Percentiles rank a stretch among this genome's conserved stretches.
Evolutionary conservation across 2,888 invertebrate species (phyloP).

Genomic region (Ashinkailepas kermadecensis): DNA sequence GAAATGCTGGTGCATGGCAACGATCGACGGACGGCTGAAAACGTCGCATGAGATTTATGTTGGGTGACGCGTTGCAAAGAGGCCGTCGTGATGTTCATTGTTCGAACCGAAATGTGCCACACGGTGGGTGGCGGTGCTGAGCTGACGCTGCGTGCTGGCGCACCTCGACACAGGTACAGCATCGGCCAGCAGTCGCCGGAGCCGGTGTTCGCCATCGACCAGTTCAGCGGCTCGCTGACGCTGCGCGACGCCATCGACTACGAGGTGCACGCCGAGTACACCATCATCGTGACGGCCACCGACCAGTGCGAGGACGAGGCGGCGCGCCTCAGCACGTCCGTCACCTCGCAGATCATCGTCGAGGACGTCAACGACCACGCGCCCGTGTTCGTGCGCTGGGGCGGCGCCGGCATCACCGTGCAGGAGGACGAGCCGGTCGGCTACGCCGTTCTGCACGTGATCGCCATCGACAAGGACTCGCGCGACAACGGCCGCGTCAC

Average conservation of each 20-base stretch:
- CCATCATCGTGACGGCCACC: slow-evolving; percentile 65
- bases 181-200: slow-evolving; percentile 60
- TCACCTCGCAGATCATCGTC: slow-evolving; percentile 55
- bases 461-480: slow-evolving; percentile 77
- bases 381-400: slow-evolving; percentile 64
- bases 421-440: slow-evolving; percentile 57
- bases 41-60: too few relatives aligned
- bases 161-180: slow-evolving; percentile 52
- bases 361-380: slow-evolving; percentile 69
- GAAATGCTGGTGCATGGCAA: too few relatives aligned
- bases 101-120: too few relatives aligned
- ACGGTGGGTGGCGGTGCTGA: too few relatives aligned
- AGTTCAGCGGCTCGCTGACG: slow-evolving; percentile 72
- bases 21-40: too few relatives aligned
- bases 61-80: too few relatives aligned
- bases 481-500: slow-evolving; percentile 79
- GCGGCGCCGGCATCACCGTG: slow-evolving; percentile 50
- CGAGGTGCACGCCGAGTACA: slow-evolving; percentile 68
- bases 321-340: slow-evolving; percentile 58
- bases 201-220: slow-evolving; percentile 64
- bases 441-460: slow-evolving; percentile 55
- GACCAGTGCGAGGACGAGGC: neutral
- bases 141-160: too few relatives aligned
- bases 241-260: slow-evolving; percentile 57
- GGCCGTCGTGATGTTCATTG: too few relatives aligned